Evolutionary conservation across 2,113 vertebrate species (phyloP).

Genomic region (Thunnus thynnus): DNA sequence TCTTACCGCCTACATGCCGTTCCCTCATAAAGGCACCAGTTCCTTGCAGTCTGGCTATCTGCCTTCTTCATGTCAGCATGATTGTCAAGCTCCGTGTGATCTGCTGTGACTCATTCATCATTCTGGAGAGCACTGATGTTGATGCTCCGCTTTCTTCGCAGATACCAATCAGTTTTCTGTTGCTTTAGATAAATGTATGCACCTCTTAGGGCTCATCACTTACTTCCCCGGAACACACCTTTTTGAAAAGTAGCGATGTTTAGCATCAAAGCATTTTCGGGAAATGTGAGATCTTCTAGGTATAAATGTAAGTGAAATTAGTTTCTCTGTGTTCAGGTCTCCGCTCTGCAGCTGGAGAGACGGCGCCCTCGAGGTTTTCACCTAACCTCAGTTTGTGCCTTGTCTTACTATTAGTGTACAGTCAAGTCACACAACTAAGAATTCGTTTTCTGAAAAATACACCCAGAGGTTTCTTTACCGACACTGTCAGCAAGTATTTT

Average conservation of each 20-base stretch:
- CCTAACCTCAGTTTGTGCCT: not conserved
- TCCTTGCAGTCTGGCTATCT: slow-evolving; percentile 78
- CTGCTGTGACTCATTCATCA: slow-evolving; percentile 77
- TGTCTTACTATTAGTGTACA: no score
- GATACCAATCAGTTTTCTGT: slow-evolving; percentile 39
- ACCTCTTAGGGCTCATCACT: slow-evolving; percentile 29
- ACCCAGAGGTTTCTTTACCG: no score
- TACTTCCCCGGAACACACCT: slow-evolving; percentile 13
- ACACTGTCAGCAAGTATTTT: no score
- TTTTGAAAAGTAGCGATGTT: slow-evolving; percentile 21
- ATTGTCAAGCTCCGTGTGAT: slow-evolving; percentile 78
- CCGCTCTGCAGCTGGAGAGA: not conserved
- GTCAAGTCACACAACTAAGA: no score
- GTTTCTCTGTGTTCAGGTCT: not conserved
- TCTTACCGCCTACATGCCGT: slow-evolving; percentile 72
- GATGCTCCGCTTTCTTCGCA: slow-evolving; percentile 42
- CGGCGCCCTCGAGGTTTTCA: not conserved
- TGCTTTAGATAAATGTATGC: slow-evolving; percentile 44
- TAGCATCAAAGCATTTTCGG: slow-evolving; percentile 6
- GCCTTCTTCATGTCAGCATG: slow-evolving; percentile 77
- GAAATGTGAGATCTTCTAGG: slow-evolving; percentile 32
- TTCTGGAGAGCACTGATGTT: slow-evolving; percentile 67
- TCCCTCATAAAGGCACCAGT: slow-evolving; percentile 71
- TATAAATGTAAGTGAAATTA: slow-evolving; percentile 6
- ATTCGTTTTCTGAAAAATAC: no score